Conservation (phyloP, 2,797 vertebrate species). For the Mus minutoides region DNA sequence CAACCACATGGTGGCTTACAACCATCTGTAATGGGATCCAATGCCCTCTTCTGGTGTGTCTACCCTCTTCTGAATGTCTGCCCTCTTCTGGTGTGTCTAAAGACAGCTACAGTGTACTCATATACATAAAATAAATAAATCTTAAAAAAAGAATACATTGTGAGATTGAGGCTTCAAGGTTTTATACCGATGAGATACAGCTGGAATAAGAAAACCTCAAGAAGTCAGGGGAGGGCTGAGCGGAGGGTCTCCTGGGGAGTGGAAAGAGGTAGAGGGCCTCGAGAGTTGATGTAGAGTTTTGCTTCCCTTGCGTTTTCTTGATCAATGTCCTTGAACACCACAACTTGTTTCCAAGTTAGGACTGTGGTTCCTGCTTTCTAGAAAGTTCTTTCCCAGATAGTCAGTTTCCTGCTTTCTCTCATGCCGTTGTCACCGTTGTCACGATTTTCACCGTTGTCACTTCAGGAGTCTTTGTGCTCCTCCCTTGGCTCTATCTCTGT, state of each 20-base stretch:
- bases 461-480: not conserved
- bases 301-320: not conserved
- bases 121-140: no score
- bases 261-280: not conserved
- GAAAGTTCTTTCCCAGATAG: not conserved
- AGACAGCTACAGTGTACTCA: no score
- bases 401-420: not conserved
- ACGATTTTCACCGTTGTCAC: no score
- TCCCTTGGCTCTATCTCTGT: fast-evolving
- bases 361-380: not conserved
- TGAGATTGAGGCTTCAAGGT: not conserved
- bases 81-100: no score
- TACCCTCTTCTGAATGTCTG: no score
- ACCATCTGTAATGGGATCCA: no score
- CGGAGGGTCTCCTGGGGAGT: not conserved
- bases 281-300: not conserved
- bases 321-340: not conserved
- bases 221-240: not conserved
- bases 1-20: no score
- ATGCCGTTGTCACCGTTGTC: no score
- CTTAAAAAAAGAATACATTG: not conserved
- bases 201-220: not conserved
- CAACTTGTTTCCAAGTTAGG: no score
- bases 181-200: not conserved
- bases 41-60: no score